Conservation (phyloP, 2,113 vertebrate genomes). For the Mustela nigripes region DNA sequence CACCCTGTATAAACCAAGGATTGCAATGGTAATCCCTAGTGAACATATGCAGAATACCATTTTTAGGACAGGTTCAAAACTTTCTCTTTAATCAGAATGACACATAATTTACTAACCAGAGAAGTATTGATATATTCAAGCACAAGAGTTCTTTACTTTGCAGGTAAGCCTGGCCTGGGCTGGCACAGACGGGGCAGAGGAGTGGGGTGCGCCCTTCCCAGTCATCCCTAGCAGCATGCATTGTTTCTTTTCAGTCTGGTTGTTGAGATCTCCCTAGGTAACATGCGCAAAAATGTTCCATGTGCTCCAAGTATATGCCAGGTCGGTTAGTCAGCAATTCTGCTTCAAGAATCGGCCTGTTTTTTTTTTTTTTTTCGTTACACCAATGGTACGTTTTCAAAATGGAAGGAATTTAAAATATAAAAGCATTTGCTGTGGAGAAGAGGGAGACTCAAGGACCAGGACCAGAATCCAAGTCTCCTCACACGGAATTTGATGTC, state of each 20-base stretch:
- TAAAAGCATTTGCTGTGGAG: not conserved
- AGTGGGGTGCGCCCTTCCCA: not conserved
- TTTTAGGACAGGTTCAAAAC: constrained; percentile 18
- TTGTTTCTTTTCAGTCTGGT: not conserved
- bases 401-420: constrained; percentile 37
- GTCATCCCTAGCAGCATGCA: not conserved
- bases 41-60: not conserved
- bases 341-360: not conserved
- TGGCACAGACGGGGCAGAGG: not conserved
- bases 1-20: not conserved
- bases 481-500: not conserved
- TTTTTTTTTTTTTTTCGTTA: not conserved
- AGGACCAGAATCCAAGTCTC: not conserved
- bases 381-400: not conserved
- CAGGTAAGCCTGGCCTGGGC: not conserved
- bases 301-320: not conserved
- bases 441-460: not conserved
- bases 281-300: not conserved
- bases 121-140: not conserved
- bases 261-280: constrained; percentile 11
- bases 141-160: not conserved
- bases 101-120: not conserved
- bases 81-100: constrained; percentile 19
- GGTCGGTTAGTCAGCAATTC: constrained; percentile 72
- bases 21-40: not conserved